phyloP scores from a whole-genome alignment of 2,113 vertebrate genomes.

The Myrmecobius fasciatus region DNA sequence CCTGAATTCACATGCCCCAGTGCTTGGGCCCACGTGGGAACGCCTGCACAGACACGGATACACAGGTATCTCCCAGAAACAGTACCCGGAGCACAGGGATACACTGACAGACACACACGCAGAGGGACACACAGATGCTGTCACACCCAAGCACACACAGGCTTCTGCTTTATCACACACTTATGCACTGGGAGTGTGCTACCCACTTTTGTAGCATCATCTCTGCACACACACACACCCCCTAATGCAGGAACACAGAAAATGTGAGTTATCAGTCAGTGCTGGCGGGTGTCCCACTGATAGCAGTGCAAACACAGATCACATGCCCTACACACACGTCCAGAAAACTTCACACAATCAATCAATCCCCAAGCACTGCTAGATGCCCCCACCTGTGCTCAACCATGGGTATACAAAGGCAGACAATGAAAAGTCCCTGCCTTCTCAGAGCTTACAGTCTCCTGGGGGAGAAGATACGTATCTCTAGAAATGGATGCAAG shows the following conservation, averaged over 20 bases:
- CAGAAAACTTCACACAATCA: not conserved
- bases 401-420: not conserved
- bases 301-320: not conserved
- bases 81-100: not conserved
- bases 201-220: not conserved
- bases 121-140: not conserved
- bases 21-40: not conserved
- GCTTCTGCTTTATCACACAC: not conserved
- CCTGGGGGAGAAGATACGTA: not conserved
- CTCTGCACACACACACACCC: not conserved
- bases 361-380: not conserved
- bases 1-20: not conserved
- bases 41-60: too few species aligned
- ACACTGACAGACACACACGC: accelerated
- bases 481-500: not conserved
- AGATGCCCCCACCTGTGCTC: too few species aligned
- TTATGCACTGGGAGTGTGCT: not conserved
- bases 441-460: not conserved
- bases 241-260: not conserved
- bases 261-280: not conserved
- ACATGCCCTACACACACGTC: not conserved
- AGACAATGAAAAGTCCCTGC: not conserved
- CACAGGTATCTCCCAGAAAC: too few species aligned
- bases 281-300: not conserved
- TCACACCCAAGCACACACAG: accelerated